Base-by-base conservation (phyloP, 2,113 vertebrate species). In the Aix galericulata region DNA sequence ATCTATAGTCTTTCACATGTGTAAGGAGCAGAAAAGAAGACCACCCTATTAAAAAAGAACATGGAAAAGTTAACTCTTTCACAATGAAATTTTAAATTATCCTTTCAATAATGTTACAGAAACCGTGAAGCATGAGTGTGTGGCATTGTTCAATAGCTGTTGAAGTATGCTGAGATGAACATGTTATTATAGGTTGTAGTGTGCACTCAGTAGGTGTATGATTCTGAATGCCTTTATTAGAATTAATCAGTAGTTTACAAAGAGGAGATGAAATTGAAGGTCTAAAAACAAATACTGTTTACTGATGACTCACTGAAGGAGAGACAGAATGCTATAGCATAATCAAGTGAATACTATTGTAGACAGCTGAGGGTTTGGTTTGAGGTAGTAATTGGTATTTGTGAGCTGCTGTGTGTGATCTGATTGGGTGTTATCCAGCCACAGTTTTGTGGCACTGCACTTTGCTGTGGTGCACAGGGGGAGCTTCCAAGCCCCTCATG, bases 261-360 rank as follows among this genome's bases (percentile, higher is more conserved):
- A 31, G 34, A 56, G 26, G 40, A 91, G 46, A 81, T 93, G 77
- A 94, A 94, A 80, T 68, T 75, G 86, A 56, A 63, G 17, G 8
- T 52, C 63, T 90, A 82, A 82, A 92, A 93, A 72, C 83, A 95
- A 40, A 60, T 95, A 58, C 2, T 91, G 18, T 89, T 89, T 92
- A 88, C 86, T 72, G 56, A 63, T 77, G 91, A 85, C 34, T 96
- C 50, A 82, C 2, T 80, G 74, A 80, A 76, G 42, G 53, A 95
- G 71, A 89, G 15, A 31, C 64, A 93, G 68, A 71, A 82, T 42
- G 44, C 52, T 74, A 4, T n/a, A 55, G 58, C 88, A 52, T 71
- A 73, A 81, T 91, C 56, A 77, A 91, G 46, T 2, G 36, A 95
- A 78, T 50, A 67, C 27, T 73, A 38, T 31, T 81, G 72, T 60